Conservation (phyloP, 1,140 invertebrate genomes). For the Pygmarrhopalites habei region DNA sequence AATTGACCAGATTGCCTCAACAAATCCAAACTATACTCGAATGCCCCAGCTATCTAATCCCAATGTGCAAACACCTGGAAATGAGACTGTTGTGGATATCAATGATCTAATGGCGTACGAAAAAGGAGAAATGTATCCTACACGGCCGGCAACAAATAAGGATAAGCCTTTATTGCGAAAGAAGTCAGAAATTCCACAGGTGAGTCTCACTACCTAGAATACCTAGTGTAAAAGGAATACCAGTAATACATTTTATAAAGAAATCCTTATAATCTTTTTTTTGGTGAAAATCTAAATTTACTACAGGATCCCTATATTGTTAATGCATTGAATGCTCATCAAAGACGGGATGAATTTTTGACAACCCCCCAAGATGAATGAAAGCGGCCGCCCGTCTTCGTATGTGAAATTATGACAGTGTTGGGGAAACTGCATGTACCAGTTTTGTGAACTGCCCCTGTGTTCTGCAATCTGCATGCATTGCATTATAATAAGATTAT, state of each 20-base stretch:
- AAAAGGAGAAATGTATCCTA: constrained; percentile 68
- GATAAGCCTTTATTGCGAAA: constrained; percentile 80
- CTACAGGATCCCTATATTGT: constrained; percentile 82
- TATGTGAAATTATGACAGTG: no score
- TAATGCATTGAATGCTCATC: constrained; percentile 82
- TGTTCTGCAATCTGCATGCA: no score
- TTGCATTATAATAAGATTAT: no score
- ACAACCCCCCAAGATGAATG: constrained; percentile 72
- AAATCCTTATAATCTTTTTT: no score
- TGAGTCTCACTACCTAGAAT: no score
- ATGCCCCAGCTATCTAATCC: constrained; percentile 18
- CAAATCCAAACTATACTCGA: constrained; percentile 52
- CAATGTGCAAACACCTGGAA: constrained; percentile 27
- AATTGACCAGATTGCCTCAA: constrained; percentile 64
- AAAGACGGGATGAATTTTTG: constrained; percentile 80
- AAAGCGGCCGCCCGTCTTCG: no score
- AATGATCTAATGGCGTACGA: constrained; percentile 62
- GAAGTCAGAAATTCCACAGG: constrained; percentile 92
- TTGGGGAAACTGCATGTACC: no score
- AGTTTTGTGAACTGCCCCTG: no score
- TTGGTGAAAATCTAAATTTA: no score
- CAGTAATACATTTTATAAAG: no score
- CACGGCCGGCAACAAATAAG: constrained; percentile 66
- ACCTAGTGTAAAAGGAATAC: no score
- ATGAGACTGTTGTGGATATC: constrained; percentile 53